phyloP scores from a whole-genome alignment of 1,140 invertebrate genomes.

The Brachionus angularis region DNA sequence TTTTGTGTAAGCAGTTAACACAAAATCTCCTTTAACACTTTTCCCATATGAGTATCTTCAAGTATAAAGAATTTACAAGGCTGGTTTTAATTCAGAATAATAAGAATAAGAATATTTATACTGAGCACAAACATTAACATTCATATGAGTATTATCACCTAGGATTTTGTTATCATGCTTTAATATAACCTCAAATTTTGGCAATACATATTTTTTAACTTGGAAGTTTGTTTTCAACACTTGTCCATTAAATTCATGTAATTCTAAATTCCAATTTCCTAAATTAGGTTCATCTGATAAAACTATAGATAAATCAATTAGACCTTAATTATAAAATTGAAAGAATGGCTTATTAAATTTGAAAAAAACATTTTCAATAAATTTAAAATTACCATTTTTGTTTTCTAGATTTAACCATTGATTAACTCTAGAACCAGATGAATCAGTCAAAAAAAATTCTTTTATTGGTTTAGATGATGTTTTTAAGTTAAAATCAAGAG shows the following conservation, averaged over 20 bases:
- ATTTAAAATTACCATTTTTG: conserved; percentile 6
- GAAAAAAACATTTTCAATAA: no score
- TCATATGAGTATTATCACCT: not conserved
- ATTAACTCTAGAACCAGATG: not conserved
- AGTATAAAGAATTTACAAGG: no score
- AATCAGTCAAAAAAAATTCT: conserved; percentile 1
- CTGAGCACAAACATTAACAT: conserved; percentile 10
- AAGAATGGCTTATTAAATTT: not conserved
- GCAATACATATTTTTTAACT: conserved; percentile 39
- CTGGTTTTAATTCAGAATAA: no score
- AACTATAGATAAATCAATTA: not conserved
- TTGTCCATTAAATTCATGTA: not conserved
- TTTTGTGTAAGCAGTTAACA: conserved; percentile 18
- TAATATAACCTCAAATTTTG: conserved; percentile 34
- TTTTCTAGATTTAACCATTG: not conserved
- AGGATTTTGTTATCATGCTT: not conserved
- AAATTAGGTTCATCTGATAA: conserved; percentile 25
- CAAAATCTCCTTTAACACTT: conserved; percentile 21
- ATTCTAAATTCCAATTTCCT: conserved; percentile 31
- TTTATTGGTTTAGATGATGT: not conserved
- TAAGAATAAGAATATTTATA: not conserved
- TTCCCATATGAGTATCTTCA: conserved; percentile 38
- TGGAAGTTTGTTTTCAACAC: not conserved
- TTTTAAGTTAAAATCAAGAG: conserved; percentile 4
- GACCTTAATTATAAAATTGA: not conserved